Base-by-base conservation (phyloP, 2,797 vertebrate species). In the Moxostoma hubbsi region DNA sequence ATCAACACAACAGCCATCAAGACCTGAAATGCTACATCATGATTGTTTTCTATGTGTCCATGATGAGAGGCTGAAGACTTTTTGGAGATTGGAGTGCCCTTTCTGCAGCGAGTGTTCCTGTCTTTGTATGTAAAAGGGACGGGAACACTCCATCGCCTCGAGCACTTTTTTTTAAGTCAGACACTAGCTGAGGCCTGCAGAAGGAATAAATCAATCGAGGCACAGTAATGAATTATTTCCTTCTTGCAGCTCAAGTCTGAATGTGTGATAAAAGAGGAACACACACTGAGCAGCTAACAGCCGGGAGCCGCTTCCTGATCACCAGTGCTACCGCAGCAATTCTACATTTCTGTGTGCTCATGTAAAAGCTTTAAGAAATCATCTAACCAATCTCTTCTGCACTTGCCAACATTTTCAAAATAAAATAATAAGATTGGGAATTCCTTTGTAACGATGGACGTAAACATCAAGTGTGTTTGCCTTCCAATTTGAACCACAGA, bases 211-310 rank as follows among this genome's bases (percentile, higher is more conserved):
- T 87, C 89, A 83, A 88, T 89, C 86, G 49, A 80, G 79, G 83
- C 80, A 70, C 75, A 75, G 84, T 89, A 85, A 89, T 89, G 80
- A 90, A 91, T 93, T 84, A 90, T 90, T 92, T 90, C 87, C 89
- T 87, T 78, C 77, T 89, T 87, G 84, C 78, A 78, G 89, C 73
- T 73, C 73, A 61, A 87, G 86, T 69, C 82, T 77, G 75, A 85
- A 84, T 81, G 71, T 45, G 77, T 89, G 81, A 86, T 83, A 82
- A 91, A 88, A 91, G 87, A 67, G 75, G 87, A 84, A 80, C 76
- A 49, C 82, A 76, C 24, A 36, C 50, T 65, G 73, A 71, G 76
- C 82, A 67, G 82, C 83, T 67, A 84, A 81, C 83, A 86, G 86
- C 67, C 0, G 70, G 82, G 79, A 81, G 84, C 58, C 76, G 80